A percentile compares a stretch with the other conserved stretches of the same genome.
Evolutionary conservation across 2,888 invertebrate species (phyloP).

Genomic region (Latheticus oryzae): DNA sequence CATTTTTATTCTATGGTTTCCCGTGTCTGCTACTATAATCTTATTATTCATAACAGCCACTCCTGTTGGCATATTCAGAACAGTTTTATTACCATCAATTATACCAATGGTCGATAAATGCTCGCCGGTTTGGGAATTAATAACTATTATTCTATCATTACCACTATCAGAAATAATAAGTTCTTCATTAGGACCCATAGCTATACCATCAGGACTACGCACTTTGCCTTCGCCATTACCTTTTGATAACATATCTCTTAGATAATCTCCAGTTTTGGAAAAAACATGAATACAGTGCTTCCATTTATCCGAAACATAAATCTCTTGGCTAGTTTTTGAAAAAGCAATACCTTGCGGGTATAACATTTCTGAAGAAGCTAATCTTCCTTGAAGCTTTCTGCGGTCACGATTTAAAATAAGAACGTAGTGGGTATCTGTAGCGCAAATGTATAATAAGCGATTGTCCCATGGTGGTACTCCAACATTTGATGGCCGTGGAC

Average conservation of each 20-base stretch:
- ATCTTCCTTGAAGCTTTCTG: conserved; percentile 67
- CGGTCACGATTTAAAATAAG: conserved; percentile 56
- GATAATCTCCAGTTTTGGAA: conserved; percentile 71
- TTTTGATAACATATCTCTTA: conserved; percentile 73
- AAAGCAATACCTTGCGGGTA: conserved; percentile 74
- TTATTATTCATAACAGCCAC: conserved; percentile 71
- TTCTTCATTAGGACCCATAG: conserved; percentile 68
- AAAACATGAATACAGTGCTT: conserved; percentile 78
- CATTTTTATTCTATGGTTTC: conserved; percentile 76
- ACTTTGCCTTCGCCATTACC: conserved; percentile 74
- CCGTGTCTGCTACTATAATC: conserved; percentile 75
- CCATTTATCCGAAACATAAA: conserved; percentile 76
- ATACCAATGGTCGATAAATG: conserved; percentile 74
- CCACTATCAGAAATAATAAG: conserved; percentile 83
- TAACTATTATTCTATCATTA: conserved; percentile 76
- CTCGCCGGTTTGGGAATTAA: conserved; percentile 71
- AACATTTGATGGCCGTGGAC: conserved; percentile 76
- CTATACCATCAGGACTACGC: conserved; percentile 80
- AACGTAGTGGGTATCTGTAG: conserved; percentile 63
- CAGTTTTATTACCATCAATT: conserved; percentile 53
- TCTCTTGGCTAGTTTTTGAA: conserved; percentile 69
- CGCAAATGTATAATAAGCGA: conserved; percentile 75
- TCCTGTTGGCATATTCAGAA: conserved; percentile 77
- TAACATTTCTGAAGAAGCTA: conserved; percentile 70
- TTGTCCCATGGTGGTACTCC: conserved; percentile 74